Evolutionary conservation across 2,888 invertebrate species (phyloP), one percentile per base, ranked within the genome.

Genomic region (Acronicta aceris): DNA sequence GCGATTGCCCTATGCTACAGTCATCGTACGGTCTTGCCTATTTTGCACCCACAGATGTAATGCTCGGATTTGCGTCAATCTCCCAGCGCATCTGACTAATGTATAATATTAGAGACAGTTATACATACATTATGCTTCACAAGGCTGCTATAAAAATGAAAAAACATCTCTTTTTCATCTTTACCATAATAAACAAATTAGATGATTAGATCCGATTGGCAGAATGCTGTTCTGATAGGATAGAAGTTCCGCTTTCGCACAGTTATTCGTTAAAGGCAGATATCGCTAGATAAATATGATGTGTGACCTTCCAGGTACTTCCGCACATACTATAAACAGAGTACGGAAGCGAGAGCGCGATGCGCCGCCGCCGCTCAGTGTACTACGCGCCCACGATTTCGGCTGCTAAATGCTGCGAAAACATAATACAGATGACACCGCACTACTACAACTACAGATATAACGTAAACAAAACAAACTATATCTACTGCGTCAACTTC

Each of bases 251-350:
- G 71, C 66, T 78, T 69, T 83, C 81, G 74, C 61, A 55, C 53
- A 74, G 73, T 76, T 78, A 80, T 76, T 79, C 80, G 65, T 79
- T 79, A 81, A 85, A 79, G 81, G 82, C 61, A 82, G 79, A 83
- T 82, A 83, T 80, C 79, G 80, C 79, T 84, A 82, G 87, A 85
- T 84, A 84, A 84, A 87, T 82, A 77, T 76, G 78, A 79, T 79
- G 79, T 75, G 74, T 72, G 89, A 61, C 92, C 93, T 93, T 89
- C 88, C 84, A 71, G 80, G 74, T 74, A 89, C 90, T 92, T 93
- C 93, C 93, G 93, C 78, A 77, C 84, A 70, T 82, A 86, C 92
- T 92, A 91, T 91, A 93, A 89, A 89, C 87, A 87, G 92, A 86
- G 75, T 81, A 86, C 91, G 93, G 93, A 93, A 93, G 88, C 72